Base-by-base conservation (phyloP, 1,140 invertebrate species). In the Melitaea cinxia region DNA sequence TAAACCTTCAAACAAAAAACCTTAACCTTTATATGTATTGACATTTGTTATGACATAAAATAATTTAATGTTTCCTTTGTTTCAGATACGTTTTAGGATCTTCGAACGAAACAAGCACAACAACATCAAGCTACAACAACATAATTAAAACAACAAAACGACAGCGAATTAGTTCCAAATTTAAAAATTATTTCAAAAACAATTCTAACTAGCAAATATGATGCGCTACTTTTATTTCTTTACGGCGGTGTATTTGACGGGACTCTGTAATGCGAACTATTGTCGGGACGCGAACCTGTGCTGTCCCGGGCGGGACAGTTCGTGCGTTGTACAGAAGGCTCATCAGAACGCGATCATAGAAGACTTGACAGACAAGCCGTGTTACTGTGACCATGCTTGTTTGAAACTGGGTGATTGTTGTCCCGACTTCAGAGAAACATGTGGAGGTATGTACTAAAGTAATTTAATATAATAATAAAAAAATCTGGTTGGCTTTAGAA, bases 311-410 rank as follows among this genome's bases (percentile, higher is more conserved):
- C 89, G 96, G 30, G 96, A 97, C 78, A 96, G 95, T 37, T 95
- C 95, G n/a, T 97, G 96, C 88, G 96, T 97, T 9, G 95, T 96
- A 1, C 95, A 96, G 82, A 96, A 96, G 72, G 94, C 95, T 0
- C 96, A 95, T 1, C 92, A 95, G 37, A 96, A 97, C 81, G 94
- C 95, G 14, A 96, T 97, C 72, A 94, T 96, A 66, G 95, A 96
- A 80, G 95, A 95, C 70, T 86, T 95, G 50, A 94, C 93, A 66
- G 96, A 97, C 75, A 96, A 96, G 77, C 96, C 96, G 0, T 97
- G 96, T 82, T 97, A 97, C 79, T 97, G 96, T 88, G 96, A 97
- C 88, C 96, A 97, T 81, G 96, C 96, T 26, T 97, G 96, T 80
- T 92, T 97, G 70, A 96, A 96, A 77, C 91, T 97, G 3, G 96